These are phyloP conservation scores for Turritopsis rubra DNA, from an alignment of 30 jellyfish, hydroid and myxozoan species.

Conservation along the genomic window DNA sequence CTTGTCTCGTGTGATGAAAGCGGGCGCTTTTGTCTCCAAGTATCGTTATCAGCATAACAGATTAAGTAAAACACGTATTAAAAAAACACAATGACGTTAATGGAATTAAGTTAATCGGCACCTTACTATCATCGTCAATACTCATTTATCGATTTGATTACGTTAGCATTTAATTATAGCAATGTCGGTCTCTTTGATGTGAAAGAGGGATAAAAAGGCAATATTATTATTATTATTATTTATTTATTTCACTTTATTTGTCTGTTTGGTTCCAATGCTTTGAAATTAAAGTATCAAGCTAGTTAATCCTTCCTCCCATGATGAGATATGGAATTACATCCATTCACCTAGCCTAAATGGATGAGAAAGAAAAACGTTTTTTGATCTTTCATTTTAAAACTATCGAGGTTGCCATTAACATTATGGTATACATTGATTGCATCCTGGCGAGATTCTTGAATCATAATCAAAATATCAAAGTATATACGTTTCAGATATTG, in stretches of 20 bases:
- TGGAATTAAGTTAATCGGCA: neutral
- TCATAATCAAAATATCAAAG: neutral
- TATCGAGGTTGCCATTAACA: no score
- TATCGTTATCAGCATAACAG: neutral
- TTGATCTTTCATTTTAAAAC: no score
- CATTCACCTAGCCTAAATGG: neutral
- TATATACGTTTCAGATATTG: no score
- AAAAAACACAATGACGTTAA: neutral
- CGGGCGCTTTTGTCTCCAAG: neutral
- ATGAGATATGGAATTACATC: neutral
- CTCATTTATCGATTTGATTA: neutral
- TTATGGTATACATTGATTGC: no score
- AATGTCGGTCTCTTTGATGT: neutral
- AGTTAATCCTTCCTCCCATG: neutral
- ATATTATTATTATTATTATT: no score
- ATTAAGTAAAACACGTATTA: neutral
- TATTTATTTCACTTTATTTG: neutral
- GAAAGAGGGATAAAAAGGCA: neutral
- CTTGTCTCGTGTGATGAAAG: neutral
- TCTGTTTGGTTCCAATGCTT: neutral
- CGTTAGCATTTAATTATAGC: neutral
- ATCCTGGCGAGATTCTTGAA: neutral
- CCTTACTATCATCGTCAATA: neutral
- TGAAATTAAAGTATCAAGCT: neutral
- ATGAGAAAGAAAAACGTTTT: no score